phyloP scores from a whole-genome alignment of 2,888 invertebrate genomes.

The Caenorhabditis imperialis region DNA sequence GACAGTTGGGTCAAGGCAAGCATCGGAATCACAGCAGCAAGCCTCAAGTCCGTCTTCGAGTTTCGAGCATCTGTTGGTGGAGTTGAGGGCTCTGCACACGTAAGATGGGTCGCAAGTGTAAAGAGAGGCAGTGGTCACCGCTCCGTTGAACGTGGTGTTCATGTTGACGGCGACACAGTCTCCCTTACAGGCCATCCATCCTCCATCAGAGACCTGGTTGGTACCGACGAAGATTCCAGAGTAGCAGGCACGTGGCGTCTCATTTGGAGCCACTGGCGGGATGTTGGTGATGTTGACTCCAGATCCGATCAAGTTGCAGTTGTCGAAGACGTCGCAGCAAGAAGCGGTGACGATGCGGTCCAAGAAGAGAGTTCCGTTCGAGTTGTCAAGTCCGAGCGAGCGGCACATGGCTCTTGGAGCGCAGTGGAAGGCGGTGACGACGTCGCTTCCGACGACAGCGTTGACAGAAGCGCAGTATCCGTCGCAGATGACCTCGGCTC shows the following conservation, averaged over 20 bases:
- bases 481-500: conserved; percentile 56
- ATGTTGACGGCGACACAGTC: conserved; percentile 59
- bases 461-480: conserved; percentile 58
- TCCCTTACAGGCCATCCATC: conserved; percentile 62
- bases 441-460: conserved; percentile 27
- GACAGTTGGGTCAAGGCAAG: conserved; percentile 57
- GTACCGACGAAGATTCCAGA: conserved; percentile 55
- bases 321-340: conserved; percentile 56
- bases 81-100: conserved; percentile 53
- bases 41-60: conserved; percentile 51
- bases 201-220: conserved; percentile 45
- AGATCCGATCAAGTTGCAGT: conserved; percentile 51
- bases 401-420: conserved; percentile 58
- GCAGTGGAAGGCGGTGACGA: conserved; percentile 59
- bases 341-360: conserved; percentile 39
- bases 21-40: conserved; percentile 56
- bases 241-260: conserved; percentile 61
- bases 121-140: conserved; percentile 38
- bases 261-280: conserved; percentile 47
- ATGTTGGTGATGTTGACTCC: conserved; percentile 43
- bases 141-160: conserved; percentile 53
- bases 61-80: conserved; percentile 47
- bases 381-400: conserved; percentile 56
- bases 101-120: conserved; percentile 65
- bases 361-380: conserved; percentile 44